Conservation (phyloP, 2,113 vertebrate species). For the Anoura caudifer region DNA sequence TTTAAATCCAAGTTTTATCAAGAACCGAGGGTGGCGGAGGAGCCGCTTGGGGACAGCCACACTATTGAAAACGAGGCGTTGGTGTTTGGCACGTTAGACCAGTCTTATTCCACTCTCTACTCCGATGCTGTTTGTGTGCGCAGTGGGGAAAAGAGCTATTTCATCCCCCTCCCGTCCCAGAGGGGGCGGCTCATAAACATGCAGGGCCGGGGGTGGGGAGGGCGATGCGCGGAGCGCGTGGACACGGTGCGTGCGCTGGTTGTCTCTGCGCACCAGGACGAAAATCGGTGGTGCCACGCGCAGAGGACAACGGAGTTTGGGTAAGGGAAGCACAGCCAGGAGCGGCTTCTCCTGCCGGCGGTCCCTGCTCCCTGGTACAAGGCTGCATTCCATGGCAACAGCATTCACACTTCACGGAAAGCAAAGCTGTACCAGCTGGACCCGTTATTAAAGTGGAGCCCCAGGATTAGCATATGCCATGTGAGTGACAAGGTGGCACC, state of each 20-base stretch:
- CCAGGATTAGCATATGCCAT: constrained; percentile 74
- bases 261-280: background rate
- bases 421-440: constrained; percentile 82
- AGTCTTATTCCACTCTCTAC: constrained; percentile 21
- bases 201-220: background rate
- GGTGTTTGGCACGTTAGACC: background rate
- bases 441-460: constrained; percentile 78
- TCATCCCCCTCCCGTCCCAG: constrained; percentile 52
- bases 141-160: constrained; percentile 56
- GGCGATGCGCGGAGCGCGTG: background rate
- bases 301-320: background rate
- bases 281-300: background rate
- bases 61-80: background rate
- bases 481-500: constrained; percentile 73
- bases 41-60: accelerated
- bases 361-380: constrained; percentile 73
- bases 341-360: constrained; percentile 64
- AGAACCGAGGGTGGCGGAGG: background rate
- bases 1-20: background rate
- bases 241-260: background rate
- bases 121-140: constrained; percentile 63
- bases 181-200: constrained; percentile 55
- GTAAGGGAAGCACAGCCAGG: constrained; percentile 41
- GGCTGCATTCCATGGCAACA: constrained; percentile 83
- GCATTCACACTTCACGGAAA: constrained; percentile 81